Evolutionary conservation across 1,140 invertebrate genomes (phyloP).

Genomic region (Drosophila seguyi): DNA sequence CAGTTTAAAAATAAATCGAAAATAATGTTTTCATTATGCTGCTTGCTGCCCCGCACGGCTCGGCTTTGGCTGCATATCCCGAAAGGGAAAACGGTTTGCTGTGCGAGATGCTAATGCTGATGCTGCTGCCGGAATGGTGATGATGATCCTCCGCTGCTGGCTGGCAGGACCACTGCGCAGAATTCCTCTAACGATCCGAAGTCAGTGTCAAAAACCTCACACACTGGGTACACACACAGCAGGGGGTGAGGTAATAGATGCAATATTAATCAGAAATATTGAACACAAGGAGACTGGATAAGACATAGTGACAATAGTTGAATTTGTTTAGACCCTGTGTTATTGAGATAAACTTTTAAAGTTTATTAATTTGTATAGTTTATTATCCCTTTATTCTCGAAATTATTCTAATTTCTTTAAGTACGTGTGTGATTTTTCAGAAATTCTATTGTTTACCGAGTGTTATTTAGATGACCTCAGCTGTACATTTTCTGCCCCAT

Average conservation of each 20-base stretch:
- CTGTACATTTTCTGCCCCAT: conserved; percentile 24
- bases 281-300: background rate
- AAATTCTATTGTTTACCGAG: no score
- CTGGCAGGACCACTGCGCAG: conserved; percentile 78
- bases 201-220: conserved; percentile 81
- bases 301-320: no score
- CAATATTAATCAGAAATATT: background rate
- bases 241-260: background rate
- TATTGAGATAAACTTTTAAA: no score
- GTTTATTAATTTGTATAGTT: no score
- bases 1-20: conserved; percentile 77
- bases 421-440: no score
- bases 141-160: conserved; percentile 4
- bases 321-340: no score
- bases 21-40: conserved; percentile 77
- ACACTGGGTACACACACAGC: conserved; percentile 7
- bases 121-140: conserved; percentile 1
- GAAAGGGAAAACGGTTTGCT: conserved; percentile 52
- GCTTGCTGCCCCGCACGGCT: conserved; percentile 5
- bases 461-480: background rate
- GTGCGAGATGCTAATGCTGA: conserved; percentile 13
- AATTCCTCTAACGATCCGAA: conserved; percentile 66
- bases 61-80: conserved; percentile 34
- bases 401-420: no score
- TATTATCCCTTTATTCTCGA: no score